Evolutionary conservation across 2,113 vertebrate genomes (phyloP).

Genomic region (Gallinago jamesoni): DNA sequence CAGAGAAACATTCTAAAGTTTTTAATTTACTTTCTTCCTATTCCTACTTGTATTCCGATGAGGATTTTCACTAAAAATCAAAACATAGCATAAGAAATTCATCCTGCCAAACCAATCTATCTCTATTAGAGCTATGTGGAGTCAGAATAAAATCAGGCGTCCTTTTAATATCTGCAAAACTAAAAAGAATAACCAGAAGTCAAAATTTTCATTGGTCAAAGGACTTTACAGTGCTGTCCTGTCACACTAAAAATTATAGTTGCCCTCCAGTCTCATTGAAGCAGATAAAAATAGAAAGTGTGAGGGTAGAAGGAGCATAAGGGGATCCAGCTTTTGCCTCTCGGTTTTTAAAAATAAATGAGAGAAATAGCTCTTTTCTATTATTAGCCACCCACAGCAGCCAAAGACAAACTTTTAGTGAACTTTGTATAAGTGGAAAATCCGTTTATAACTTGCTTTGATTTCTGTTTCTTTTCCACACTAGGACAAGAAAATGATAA

Average conservation of each 20-base stretch:
- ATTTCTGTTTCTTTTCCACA: background rate
- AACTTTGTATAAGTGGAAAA: background rate
- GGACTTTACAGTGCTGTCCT: background rate
- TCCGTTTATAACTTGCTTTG: slow-evolving; percentile 30
- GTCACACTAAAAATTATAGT: background rate
- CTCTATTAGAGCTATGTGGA: background rate
- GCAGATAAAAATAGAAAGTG: background rate
- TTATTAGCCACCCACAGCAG: background rate
- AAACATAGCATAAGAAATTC: background rate
- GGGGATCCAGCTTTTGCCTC: background rate
- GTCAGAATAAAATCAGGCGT: background rate
- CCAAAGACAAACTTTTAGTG: slow-evolving; percentile 4
- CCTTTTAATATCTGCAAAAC: background rate
- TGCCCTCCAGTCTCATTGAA: background rate
- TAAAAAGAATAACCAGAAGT: background rate
- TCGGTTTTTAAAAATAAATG: background rate
- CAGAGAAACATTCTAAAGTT: background rate
- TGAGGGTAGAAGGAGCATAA: background rate
- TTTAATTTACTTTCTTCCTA: background rate
- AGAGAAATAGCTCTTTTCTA: background rate
- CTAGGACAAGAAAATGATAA: background rate
- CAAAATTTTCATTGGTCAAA: background rate
- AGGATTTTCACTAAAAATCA: background rate
- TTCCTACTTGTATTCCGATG: background rate
- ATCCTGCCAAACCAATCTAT: background rate